Evolutionary conservation across 2,888 invertebrate genomes (phyloP).

Genomic region (Tipula vernalis): DNA sequence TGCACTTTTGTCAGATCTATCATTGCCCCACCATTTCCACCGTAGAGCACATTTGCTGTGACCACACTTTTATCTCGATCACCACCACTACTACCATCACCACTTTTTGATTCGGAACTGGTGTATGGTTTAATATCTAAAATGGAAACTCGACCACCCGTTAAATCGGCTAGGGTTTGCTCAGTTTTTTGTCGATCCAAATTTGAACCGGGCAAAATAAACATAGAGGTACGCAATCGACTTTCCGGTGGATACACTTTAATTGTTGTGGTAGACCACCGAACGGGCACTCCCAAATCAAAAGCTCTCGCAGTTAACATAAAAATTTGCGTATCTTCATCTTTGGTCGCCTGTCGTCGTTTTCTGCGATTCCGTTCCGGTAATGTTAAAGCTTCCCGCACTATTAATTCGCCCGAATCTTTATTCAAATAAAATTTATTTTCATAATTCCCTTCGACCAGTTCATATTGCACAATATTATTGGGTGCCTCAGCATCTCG

Average conservation of each 20-base stretch:
- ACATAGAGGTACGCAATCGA: constrained; percentile 62
- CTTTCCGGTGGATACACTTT: constrained; percentile 67
- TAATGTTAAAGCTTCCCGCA: constrained; percentile 36
- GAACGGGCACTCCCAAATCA: constrained; percentile 71
- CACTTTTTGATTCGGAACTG: constrained; percentile 41
- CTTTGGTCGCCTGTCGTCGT: constrained; percentile 40
- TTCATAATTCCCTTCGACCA: constrained; percentile 62
- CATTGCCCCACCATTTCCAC: constrained; percentile 42
- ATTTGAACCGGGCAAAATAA: constrained; percentile 67
- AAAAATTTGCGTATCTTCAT: constrained; percentile 40
- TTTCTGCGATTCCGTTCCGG: constrained; percentile 23
- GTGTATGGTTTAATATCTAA: constrained; percentile 58
- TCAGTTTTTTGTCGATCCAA: constrained; percentile 61
- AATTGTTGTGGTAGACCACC: constrained; percentile 58
- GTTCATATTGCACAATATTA: constrained; percentile 73
- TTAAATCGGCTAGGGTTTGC: constrained; percentile 60
- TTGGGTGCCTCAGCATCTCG: constrained; percentile 74
- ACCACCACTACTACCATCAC: constrained; percentile 35
- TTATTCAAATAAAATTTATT: constrained; percentile 64
- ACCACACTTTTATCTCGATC: constrained; percentile 57
- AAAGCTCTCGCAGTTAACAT: constrained; percentile 66
- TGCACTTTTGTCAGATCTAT: constrained; percentile 62
- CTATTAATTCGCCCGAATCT: constrained; percentile 60
- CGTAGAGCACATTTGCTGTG: constrained; percentile 55
- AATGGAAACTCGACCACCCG: constrained; percentile 67